Percentiles rank a stretch among this genome's conserved stretches.
Evolutionary conservation across 1,140 invertebrate species (phyloP).

Genomic region (Hyphantria cunea): DNA sequence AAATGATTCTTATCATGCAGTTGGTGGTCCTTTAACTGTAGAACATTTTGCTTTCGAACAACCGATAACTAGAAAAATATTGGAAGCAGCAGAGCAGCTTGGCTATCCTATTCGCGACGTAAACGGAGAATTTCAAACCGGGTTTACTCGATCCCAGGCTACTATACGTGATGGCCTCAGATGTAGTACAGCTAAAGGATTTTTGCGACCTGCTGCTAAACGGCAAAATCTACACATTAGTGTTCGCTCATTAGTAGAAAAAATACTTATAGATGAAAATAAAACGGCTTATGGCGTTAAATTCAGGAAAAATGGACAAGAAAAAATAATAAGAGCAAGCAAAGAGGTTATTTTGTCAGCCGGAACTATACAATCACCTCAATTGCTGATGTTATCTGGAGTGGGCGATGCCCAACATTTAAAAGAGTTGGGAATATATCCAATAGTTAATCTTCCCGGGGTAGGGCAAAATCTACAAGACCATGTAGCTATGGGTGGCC

Average conservation of each 20-base stretch:
- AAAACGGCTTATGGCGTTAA: slow-evolving; percentile 84
- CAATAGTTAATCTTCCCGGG: slow-evolving; percentile 84
- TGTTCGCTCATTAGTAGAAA: slow-evolving; percentile 84
- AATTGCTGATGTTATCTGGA: slow-evolving; percentile 91
- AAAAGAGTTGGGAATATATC: slow-evolving; percentile 82
- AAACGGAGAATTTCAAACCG: slow-evolving; percentile 88
- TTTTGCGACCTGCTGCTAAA: slow-evolving; percentile 86
- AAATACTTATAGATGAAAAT: slow-evolving; percentile 83
- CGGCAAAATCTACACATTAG: slow-evolving; percentile 89
- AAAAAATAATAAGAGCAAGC: slow-evolving; percentile 78
- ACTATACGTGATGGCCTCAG: slow-evolving; percentile 91
- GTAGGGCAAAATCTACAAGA: slow-evolving; percentile 92
- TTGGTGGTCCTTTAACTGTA: slow-evolving; percentile 85
- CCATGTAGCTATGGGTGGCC: slow-evolving; percentile 86
- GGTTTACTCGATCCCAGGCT: slow-evolving; percentile 88
- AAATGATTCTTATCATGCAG: slow-evolving; percentile 86
- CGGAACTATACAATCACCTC: slow-evolving; percentile 88
- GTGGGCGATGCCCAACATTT: slow-evolving; percentile 87
- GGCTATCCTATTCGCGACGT: slow-evolving; percentile 88
- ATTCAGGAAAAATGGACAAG: slow-evolving; percentile 81
- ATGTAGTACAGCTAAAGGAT: slow-evolving; percentile 92
- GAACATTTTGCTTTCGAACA: slow-evolving; percentile 85
- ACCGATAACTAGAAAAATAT: slow-evolving; percentile 84
- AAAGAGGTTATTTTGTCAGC: slow-evolving; percentile 89
- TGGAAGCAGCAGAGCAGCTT: slow-evolving; percentile 86